Conservation (phyloP, 2,888 invertebrate genomes). For the Glaucopsyche alexis region DNA sequence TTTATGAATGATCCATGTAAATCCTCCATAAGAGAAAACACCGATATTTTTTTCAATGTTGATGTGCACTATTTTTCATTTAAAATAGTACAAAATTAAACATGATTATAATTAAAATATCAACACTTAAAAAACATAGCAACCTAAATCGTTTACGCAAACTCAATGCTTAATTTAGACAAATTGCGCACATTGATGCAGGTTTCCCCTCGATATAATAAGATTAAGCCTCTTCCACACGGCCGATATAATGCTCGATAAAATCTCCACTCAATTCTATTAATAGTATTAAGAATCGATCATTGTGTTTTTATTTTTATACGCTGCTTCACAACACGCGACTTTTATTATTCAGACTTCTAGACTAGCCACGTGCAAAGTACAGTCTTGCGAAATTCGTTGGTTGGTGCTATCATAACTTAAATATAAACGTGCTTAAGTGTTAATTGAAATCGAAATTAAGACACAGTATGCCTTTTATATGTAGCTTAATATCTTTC, state of each 20-base stretch:
- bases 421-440: no score
- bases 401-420: no score
- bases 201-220: constrained; percentile 25
- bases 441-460: no score
- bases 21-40: no score
- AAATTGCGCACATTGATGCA: constrained; percentile 2
- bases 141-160: not conserved
- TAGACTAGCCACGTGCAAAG: not conserved
- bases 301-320: not conserved
- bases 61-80: no score
- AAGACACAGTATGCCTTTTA: no score
- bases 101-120: not conserved
- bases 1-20: no score
- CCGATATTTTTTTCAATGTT: no score
- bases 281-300: constrained; percentile 14
- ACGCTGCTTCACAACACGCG: not conserved
- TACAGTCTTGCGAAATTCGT: not conserved
- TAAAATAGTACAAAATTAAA: no score
- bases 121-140: not conserved
- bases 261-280: constrained; percentile 10
- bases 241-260: constrained; percentile 1
- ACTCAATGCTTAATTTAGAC: constrained; percentile 12
- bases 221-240: not conserved
- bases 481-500: no score
- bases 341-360: not conserved